These are phyloP conservation scores for Leptestheria dahalacensis DNA, from an alignment of 1,140 invertebrate genomes.

Conservation along the genomic window DNA sequence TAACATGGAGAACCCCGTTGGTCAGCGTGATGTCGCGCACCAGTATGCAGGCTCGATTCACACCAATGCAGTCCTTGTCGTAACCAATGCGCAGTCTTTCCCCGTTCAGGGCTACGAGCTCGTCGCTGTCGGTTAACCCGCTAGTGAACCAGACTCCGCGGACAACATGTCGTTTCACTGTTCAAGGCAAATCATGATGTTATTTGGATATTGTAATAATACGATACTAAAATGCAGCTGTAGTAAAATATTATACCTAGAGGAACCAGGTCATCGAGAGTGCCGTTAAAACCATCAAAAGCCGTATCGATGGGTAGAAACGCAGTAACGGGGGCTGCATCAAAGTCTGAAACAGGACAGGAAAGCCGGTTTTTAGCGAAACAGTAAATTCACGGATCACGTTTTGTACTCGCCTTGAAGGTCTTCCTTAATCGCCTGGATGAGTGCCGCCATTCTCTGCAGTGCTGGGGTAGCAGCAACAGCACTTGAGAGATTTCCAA, in stretches of 20 bases:
- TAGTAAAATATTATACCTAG: too few relatives aligned
- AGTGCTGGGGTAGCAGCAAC: slow-evolving; percentile 23
- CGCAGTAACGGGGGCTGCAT: background rate
- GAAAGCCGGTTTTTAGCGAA: background rate
- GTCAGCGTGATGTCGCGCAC: slow-evolving; percentile 24
- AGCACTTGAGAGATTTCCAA: slow-evolving; percentile 24
- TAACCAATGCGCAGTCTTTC: background rate
- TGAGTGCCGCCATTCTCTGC: slow-evolving; percentile 6
- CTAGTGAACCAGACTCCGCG: slow-evolving; percentile 1
- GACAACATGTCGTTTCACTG: slow-evolving; percentile 1
- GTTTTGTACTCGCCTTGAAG: background rate
- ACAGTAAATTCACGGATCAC: background rate
- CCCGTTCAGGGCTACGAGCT: slow-evolving; percentile 2
- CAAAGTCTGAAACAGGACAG: background rate
- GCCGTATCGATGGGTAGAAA: too few relatives aligned
- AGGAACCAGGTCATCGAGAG: too few relatives aligned
- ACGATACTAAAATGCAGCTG: too few relatives aligned
- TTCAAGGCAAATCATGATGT: background rate
- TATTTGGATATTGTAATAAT: too few relatives aligned
- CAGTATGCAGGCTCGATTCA: slow-evolving; percentile 5
- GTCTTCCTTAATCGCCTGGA: background rate
- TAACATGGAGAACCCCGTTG: slow-evolving; percentile 30
- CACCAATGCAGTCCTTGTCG: slow-evolving; percentile 5
- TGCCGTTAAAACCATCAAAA: too few relatives aligned
- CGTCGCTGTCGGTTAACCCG: slow-evolving; percentile 6